A percentile compares a stretch with the other conserved stretches of the same genome.
phyloP scores from a whole-genome alignment of 2,888 invertebrate species.

The Junonia oenone region DNA sequence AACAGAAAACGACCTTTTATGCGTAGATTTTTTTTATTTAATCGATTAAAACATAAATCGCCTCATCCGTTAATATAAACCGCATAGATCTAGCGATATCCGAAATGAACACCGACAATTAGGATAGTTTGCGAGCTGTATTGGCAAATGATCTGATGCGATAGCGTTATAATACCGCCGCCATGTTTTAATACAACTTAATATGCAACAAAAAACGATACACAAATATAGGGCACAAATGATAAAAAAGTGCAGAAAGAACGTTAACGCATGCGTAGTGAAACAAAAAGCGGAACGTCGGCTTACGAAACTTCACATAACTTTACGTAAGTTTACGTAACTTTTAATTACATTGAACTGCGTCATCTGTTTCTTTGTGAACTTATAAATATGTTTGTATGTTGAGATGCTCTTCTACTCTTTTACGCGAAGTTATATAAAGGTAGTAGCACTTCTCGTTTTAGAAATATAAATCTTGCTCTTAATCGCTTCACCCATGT shows the following conservation, averaged over 20 bases:
- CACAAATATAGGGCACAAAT: background rate
- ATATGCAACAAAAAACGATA: background rate
- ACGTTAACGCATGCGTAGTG: background rate
- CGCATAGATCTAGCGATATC: conserved; percentile 43
- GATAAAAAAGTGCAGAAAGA: background rate
- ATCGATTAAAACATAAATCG: conserved; percentile 38
- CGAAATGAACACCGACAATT: conserved; percentile 54
- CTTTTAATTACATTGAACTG: conserved; percentile 3
- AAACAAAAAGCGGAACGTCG: background rate
- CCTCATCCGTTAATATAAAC: conserved; percentile 4
- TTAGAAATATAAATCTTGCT: no score
- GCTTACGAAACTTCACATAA: no score
- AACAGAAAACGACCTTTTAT: no score
- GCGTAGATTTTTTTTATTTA: no score
- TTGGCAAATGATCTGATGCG: conserved; percentile 60
- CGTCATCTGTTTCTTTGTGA: background rate
- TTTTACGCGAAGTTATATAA: no score
- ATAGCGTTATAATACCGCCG: conserved; percentile 2
- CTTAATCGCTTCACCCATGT: conserved; percentile 5
- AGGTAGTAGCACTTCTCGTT: no score
- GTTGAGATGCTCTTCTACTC: no score
- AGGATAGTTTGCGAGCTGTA: conserved; percentile 61
- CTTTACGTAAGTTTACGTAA: no score
- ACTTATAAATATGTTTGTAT: background rate
- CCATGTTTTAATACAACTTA: background rate